Percentiles rank a stretch among this genome's conserved stretches.
Conservation (phyloP, 2,888 invertebrate species). For the Heliconius sara region DNA sequence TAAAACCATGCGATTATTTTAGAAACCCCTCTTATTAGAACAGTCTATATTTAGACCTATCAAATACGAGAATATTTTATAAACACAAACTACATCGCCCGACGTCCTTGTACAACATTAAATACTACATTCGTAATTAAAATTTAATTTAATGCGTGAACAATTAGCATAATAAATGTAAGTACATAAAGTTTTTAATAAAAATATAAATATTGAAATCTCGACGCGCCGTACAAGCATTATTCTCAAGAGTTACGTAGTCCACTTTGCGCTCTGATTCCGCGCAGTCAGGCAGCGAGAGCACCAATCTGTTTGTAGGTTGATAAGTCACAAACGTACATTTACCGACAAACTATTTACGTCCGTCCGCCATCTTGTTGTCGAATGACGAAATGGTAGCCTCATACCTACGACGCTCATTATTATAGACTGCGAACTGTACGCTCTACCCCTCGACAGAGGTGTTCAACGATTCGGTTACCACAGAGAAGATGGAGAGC, state of each 20-base stretch:
- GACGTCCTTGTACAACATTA: constrained; percentile 13
- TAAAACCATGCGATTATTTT: constrained; percentile 62
- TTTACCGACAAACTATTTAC: constrained; percentile 70
- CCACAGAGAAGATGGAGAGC: constrained; percentile 3
- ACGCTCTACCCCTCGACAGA: constrained; percentile 33
- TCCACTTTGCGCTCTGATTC: constrained; percentile 51
- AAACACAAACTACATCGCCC: background rate
- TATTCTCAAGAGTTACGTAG: constrained; percentile 44
- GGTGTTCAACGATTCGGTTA: constrained; percentile 12
- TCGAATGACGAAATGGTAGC: constrained; percentile 69
- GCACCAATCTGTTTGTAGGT: constrained; percentile 62
- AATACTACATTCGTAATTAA: constrained; percentile 5
- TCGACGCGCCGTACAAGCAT: constrained; percentile 25
- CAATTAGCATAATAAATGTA: constrained; percentile 7
- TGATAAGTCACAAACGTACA: constrained; percentile 70
- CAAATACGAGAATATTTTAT: constrained; percentile 28
- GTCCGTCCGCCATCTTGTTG: constrained; percentile 78
- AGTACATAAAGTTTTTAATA: constrained; percentile 1
- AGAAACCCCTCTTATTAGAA: constrained; percentile 52
- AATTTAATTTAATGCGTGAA: constrained; percentile 17
- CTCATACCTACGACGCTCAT: constrained; percentile 50
- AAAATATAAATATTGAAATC: background rate
- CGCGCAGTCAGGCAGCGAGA: constrained; percentile 52
- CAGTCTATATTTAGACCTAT: constrained; percentile 43
- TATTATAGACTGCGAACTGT: constrained; percentile 48